Evolutionary conservation across 2,888 invertebrate genomes (phyloP), one percentile per base, ranked within the genome.

Genomic region (Ormia ochracea): DNA sequence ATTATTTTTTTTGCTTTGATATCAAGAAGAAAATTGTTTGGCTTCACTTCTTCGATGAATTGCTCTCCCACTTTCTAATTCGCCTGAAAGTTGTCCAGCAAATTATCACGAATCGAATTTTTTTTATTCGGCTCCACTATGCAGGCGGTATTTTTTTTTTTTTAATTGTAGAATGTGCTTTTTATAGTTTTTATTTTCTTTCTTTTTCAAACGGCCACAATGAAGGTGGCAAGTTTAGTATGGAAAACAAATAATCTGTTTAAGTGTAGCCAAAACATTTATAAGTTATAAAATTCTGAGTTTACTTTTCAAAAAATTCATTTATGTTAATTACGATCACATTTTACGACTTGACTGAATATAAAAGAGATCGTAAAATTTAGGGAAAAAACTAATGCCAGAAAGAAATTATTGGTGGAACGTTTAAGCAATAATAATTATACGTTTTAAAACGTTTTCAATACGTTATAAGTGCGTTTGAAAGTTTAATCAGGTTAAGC

Each of bases 351-450:
- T 63, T 26, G 26, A 72, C 38, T 43, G 54, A 33, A 17, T 36
- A 65, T 70, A 69, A 75, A 79, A 69, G n/a, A 43, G 9, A 52
- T 70, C 79, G 28, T 79, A 61, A 78, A 74, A 70, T 56, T 48
- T 65, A 3, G 38, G 12, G 59, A 52, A 45, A 41, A 61, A 3
- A 31, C 0, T 17, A n/a, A n/a, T 23, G 36, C 19, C n/a, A n/a
- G 33, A 56, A 38, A 61, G 26, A 69, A 61, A 52, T 59, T 48
- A 56, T 58, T 59, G 26, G 17, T 50, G 38, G 38, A 50, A 31
- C 50, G 48, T 50, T 69, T 78, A 54, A 41, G 19, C 12, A 14
- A 54, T 45, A 65, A 66, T 61, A 68, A 68, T 72, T 66, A 63
- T 68, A 41, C 36, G 54, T 43, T 79, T 33, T 23, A 33, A 48